Evolutionary conservation across 2,797 vertebrate genomes (phyloP), one percentile per base, ranked within the genome.

Genomic region (Hypotaenidia okinawae): DNA sequence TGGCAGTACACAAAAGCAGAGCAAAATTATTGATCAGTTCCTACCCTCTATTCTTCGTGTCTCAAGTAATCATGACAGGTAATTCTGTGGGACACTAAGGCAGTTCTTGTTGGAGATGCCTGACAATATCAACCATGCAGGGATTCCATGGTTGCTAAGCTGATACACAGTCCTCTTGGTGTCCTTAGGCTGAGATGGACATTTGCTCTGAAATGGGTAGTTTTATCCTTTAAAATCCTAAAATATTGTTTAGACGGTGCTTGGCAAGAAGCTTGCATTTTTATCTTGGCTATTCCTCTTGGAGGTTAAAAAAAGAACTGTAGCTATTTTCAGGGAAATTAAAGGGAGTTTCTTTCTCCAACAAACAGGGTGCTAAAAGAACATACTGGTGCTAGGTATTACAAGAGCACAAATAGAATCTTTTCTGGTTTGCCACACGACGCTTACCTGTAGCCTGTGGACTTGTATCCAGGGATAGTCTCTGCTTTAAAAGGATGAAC

Each of bases 391-490:
- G 7, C 41, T 51, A 55, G 9, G 13, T 11, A 51, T 27, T 61
- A 8, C 10, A 35, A 37, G 43, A 75, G 45, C 47, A 74, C 16
- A 15, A 35, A 22, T 5, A 57, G 1, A 35, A 43, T 13, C n/a
- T 59, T 70, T 22, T 30, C 23, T 7, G 45, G 8, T 59, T 57
- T 49, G 55, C 32, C 49, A 30, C 2, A 5, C 6, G 39, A 3
- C 7, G 28, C 94, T 98, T 98, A 99, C 99, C 99, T 99, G 98
- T 99, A 99, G 77, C 99, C 99, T 16, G 99, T 99, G 95, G 98
- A 98, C 89, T 97, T 98, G 96, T 99, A 99, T 59, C 98, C 98
- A n/a, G 92, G 18, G 69, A 96, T 35, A 3, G 95, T 94, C 63
- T 98, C 98, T 90, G 86, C 96, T 74, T 96, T 96, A 86, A 99